These are phyloP conservation scores for Molothrus ater DNA, from an alignment of 2,797 vertebrate species.

Conservation along the genomic window DNA sequence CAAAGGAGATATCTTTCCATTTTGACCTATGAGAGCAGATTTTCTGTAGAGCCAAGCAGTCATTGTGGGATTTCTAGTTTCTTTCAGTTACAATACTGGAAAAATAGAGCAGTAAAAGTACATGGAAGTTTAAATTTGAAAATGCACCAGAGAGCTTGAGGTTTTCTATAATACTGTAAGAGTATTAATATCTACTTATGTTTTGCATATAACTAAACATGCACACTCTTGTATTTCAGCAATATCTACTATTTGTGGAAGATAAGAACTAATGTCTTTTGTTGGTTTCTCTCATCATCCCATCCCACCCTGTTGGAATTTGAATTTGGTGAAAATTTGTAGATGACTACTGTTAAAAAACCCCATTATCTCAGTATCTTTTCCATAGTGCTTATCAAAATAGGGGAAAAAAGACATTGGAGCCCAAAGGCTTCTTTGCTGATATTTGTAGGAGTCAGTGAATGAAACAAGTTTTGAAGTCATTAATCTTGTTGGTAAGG, in stretches of 20 bases:
- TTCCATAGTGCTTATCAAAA: neutral
- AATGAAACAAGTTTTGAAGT: neutral
- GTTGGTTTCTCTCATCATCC: neutral
- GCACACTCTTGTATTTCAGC: neutral
- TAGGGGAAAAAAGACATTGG: fast-evolving
- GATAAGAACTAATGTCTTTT: neutral
- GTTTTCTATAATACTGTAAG: neutral
- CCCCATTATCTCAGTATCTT: neutral
- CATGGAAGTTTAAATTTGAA: neutral
- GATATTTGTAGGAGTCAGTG: neutral
- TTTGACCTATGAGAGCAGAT: neutral
- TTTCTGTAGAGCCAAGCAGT: neutral
- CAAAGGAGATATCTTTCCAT: neutral
- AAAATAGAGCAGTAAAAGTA: neutral
- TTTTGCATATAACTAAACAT: neutral
- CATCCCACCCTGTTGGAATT: neutral
- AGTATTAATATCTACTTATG: neutral
- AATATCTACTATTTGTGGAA: neutral
- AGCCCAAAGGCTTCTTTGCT: neutral
- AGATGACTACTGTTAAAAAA: neutral
- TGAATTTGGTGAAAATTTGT: neutral
- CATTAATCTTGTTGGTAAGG: neutral
- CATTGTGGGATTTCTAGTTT: neutral
- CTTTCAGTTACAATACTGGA: neutral
- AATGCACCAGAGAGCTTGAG: neutral